Evolutionary conservation across 2,113 vertebrate species (phyloP).

Genomic region (Perognathus longimembris): DNA sequence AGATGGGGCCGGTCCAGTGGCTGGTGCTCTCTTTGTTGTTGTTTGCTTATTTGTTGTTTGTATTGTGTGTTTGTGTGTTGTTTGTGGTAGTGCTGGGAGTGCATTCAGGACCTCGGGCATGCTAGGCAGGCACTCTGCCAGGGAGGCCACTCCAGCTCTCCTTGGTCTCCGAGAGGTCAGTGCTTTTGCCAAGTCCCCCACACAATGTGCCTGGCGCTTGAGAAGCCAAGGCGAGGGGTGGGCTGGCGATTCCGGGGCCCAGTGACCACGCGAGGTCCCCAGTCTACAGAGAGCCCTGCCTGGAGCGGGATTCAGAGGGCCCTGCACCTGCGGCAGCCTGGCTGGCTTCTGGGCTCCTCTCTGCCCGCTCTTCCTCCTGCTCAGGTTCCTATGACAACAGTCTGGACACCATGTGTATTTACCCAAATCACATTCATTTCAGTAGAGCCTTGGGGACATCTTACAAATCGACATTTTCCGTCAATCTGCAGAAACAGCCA

Average conservation of each 20-base stretch:
- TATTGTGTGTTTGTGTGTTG: no score
- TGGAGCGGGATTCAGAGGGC: neutral
- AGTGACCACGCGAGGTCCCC: no score
- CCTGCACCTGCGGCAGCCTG: neutral
- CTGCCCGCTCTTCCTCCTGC: slow-evolving; percentile 39
- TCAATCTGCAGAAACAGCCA: neutral
- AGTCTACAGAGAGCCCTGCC: no score
- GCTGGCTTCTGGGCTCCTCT: neutral
- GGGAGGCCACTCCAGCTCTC: neutral
- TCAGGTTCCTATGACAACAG: slow-evolving; percentile 55
- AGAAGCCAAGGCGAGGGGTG: no score
- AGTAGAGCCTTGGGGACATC: slow-evolving; percentile 26
- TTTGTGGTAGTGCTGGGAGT: neutral
- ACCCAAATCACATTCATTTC: slow-evolving; percentile 68
- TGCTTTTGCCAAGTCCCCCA: no score
- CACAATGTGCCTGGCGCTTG: no score
- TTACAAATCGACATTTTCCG: slow-evolving; percentile 47
- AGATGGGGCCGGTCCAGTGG: neutral
- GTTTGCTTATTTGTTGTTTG: no score
- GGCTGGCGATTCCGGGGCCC: no score
- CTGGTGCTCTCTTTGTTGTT: no score
- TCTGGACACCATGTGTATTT: slow-evolving; percentile 58
- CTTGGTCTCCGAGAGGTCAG: no score
- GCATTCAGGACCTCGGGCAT: no score
- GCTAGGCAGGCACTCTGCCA: no score